Evolutionary conservation across 2,797 vertebrate genomes (phyloP).

Genomic region (Pygocentrus nattereri): DNA sequence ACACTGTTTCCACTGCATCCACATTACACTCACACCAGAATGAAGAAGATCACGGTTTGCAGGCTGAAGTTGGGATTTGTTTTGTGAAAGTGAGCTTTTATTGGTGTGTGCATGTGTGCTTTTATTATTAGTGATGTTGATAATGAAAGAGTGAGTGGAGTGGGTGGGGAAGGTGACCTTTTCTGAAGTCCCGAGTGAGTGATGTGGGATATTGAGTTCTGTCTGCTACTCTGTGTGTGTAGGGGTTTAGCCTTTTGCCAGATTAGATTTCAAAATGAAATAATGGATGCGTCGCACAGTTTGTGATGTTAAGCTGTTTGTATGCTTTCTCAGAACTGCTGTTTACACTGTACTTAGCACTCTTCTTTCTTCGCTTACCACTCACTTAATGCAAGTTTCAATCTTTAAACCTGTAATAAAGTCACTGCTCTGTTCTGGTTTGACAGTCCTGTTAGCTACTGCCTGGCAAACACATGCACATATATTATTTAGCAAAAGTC

Average conservation of each 20-base stretch:
- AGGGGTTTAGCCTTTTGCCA: not conserved
- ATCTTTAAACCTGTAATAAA: too few relatives aligned
- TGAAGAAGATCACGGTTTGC: not conserved
- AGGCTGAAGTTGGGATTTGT: not conserved
- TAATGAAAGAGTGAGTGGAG: constrained; percentile 14
- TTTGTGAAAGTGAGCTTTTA: not conserved
- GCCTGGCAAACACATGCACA: too few relatives aligned
- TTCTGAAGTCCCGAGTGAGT: constrained; percentile 25
- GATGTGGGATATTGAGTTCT: constrained; percentile 25
- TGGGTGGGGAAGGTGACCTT: constrained; percentile 14
- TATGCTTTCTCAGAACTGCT: not conserved
- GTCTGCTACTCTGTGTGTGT: not conserved
- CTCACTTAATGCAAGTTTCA: too few relatives aligned
- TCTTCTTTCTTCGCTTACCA: not conserved
- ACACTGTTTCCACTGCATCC: not conserved
- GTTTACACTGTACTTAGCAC: not conserved
- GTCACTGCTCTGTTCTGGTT: too few relatives aligned
- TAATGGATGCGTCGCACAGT: not conserved
- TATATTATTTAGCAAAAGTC: too few relatives aligned
- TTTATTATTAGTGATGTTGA: not conserved
- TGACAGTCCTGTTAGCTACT: too few relatives aligned
- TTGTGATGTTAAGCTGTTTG: not conserved
- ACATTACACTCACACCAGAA: not conserved
- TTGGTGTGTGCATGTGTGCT: not conserved
- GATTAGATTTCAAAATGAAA: constrained; percentile 8